These are phyloP conservation scores for Gryllus bimaculatus DNA, from an alignment of 1,140 invertebrate species.

Conservation along the genomic window DNA sequence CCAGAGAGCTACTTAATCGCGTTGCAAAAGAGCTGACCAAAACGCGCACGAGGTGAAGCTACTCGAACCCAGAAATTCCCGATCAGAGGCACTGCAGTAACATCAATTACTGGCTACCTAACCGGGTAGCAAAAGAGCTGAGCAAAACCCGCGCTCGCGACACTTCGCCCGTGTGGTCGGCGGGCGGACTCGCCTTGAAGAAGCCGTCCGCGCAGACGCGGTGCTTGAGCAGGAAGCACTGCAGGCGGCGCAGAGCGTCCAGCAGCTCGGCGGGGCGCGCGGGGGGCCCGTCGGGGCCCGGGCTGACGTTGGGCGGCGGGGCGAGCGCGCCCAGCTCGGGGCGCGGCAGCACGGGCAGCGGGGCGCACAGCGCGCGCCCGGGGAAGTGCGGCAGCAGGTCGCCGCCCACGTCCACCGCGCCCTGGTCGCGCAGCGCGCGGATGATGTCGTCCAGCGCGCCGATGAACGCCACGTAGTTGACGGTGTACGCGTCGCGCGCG, in stretches of 20 bases:
- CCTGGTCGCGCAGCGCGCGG: constrained; percentile 45
- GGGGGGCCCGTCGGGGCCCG: constrained; percentile 24
- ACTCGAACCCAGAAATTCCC: no score
- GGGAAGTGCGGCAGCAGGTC: constrained; percentile 41
- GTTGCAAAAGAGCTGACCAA: no score
- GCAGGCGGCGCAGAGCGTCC: constrained; percentile 40
- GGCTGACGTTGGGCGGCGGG: constrained; percentile 27
- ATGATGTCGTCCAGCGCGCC: constrained; percentile 41
- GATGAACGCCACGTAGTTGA: constrained; percentile 62
- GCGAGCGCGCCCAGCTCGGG: constrained; percentile 47
- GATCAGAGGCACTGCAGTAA: no score
- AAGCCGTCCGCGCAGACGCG: constrained; percentile 50
- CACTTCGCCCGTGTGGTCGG: no score
- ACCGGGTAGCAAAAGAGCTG: no score
- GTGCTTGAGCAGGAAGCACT: constrained; percentile 48
- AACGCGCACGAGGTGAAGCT: no score
- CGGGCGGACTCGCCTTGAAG: constrained; percentile 42
- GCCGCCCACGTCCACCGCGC: constrained; percentile 42
- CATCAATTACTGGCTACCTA: no score
- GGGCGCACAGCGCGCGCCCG: constrained; percentile 51
- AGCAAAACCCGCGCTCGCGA: no score
- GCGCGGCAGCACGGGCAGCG: constrained; percentile 50
- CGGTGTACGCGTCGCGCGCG: constrained; percentile 54
- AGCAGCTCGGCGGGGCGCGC: constrained; percentile 37
- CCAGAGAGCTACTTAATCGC: no score